A percentile compares a stretch with the other conserved stretches of the same genome.
phyloP scores from a whole-genome alignment of 1,140 invertebrate genomes.

The Coenobita brevimanus region DNA sequence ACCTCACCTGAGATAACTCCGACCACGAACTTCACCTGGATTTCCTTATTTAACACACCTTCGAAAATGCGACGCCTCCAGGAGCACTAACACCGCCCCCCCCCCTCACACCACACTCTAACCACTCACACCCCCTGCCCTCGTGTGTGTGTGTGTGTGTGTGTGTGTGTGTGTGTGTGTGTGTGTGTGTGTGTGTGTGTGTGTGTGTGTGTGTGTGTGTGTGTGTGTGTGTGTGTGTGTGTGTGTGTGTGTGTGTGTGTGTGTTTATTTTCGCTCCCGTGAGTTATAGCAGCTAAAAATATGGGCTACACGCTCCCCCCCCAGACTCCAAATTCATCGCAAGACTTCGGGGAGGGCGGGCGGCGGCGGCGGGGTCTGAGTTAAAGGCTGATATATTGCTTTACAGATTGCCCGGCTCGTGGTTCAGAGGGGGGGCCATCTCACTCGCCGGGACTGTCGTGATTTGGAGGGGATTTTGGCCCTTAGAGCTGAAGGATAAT shows the following conservation, averaged over 20 bases:
- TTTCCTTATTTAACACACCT: too few relatives aligned
- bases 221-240: background rate
- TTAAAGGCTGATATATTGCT: conserved; percentile 15
- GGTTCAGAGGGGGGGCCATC: background rate
- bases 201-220: background rate
- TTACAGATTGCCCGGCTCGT: conserved; percentile 8
- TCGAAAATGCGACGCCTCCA: too few relatives aligned
- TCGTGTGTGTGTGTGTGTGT: too few relatives aligned
- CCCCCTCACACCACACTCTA: too few relatives aligned
- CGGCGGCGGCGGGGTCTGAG: too few relatives aligned
- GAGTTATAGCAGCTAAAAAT: conserved; percentile 36
- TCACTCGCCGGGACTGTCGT: background rate
- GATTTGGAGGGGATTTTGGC: background rate
- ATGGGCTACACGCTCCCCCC: conserved; percentile 34
- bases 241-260: too few relatives aligned
- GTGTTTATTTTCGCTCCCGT: conserved; percentile 1
- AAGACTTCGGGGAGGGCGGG: conserved; percentile 14
- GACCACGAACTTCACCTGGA: too few relatives aligned
- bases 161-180: too few relatives aligned
- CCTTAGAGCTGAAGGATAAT: background rate
- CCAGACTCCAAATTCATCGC: conserved; percentile 14
- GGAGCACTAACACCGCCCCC: too few relatives aligned
- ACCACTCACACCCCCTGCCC: too few relatives aligned
- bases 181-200: conserved; percentile 12
- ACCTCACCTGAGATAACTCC: too few relatives aligned